These are phyloP conservation scores for Dromius quadrimaculatus DNA, from an alignment of 2,888 invertebrate species.

Conservation along the genomic window DNA sequence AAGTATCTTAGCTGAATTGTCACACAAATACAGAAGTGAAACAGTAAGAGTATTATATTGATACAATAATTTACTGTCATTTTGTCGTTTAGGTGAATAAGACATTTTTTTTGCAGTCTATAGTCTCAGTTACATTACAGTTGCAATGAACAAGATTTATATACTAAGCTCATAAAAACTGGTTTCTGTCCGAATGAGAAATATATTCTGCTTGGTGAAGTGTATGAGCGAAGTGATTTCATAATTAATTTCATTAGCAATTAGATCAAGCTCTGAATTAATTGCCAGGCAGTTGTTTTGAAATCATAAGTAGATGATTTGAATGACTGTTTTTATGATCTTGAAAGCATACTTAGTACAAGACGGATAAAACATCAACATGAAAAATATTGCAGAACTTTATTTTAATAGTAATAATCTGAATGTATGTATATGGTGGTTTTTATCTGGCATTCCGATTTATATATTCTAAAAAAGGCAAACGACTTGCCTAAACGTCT, in stretches of 20 bases:
- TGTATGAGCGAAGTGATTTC: conserved; percentile 16
- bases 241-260: conserved; percentile 27
- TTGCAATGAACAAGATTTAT: conserved; percentile 7
- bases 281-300: conserved; percentile 5
- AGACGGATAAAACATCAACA: no score
- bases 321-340: conserved; percentile 15
- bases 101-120: conserved; percentile 2
- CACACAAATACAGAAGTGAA: conserved; percentile 14
- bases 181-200: conserved; percentile 9
- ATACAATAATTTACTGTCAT: conserved; percentile 37
- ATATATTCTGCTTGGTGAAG: conserved; percentile 15
- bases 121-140: neutral
- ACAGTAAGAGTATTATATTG: conserved; percentile 37
- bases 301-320: conserved; percentile 13
- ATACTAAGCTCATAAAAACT: conserved; percentile 1
- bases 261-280: conserved; percentile 24
- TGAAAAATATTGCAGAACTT: no score
- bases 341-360: conserved; percentile 20
- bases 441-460: no score
- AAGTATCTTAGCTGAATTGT: conserved; percentile 1
- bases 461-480: no score
- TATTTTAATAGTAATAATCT: no score
- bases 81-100: conserved; percentile 17
- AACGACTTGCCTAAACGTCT: no score
- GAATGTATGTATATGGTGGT: no score